Percentiles rank a stretch among this genome's conserved stretches.
Evolutionary conservation across 2,888 invertebrate genomes (phyloP).

Genomic region (Leptinotarsa peninsularis): DNA sequence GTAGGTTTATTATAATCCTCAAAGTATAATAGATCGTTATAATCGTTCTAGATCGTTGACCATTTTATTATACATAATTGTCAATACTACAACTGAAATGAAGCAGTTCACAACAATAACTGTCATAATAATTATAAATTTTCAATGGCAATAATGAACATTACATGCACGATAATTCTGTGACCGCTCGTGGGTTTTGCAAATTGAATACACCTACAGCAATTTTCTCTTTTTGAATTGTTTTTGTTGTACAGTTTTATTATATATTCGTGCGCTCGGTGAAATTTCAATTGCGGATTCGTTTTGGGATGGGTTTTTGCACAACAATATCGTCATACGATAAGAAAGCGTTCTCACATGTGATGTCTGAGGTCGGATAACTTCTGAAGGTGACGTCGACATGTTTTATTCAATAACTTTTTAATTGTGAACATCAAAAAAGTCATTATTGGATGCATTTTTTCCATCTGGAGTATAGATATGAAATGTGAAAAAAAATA

Average conservation of each 20-base stretch:
- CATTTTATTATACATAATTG: not conserved
- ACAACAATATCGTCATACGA: not conserved
- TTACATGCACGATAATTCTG: slow-evolving; percentile 14
- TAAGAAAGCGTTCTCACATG: too few species aligned
- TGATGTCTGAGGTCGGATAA: too few species aligned
- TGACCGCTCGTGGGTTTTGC: slow-evolving; percentile 17
- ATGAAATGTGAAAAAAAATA: too few species aligned
- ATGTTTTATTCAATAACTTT: too few species aligned
- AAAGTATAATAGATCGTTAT: not conserved
- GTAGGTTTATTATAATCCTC: not conserved
- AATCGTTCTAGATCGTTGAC: not conserved
- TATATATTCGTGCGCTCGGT: not conserved
- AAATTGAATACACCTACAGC: slow-evolving; percentile 29
- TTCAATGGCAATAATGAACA: slow-evolving; percentile 14
- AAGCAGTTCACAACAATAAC: slow-evolving; percentile 10
- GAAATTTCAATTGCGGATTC: slow-evolving; percentile 12
- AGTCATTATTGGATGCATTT: too few species aligned
- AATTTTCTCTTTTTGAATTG: slow-evolving; percentile 28
- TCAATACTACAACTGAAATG: not conserved
- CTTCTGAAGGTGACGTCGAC: too few species aligned
- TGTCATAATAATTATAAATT: slow-evolving; percentile 18
- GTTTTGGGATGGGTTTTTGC: slow-evolving; percentile 8
- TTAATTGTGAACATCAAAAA: too few species aligned
- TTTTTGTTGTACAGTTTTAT: slow-evolving; percentile 2
- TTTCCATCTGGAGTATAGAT: too few species aligned